These are phyloP conservation scores for Neoseiulus cucumeris DNA, from an alignment of 1,140 invertebrate genomes.

Conservation along the genomic window DNA sequence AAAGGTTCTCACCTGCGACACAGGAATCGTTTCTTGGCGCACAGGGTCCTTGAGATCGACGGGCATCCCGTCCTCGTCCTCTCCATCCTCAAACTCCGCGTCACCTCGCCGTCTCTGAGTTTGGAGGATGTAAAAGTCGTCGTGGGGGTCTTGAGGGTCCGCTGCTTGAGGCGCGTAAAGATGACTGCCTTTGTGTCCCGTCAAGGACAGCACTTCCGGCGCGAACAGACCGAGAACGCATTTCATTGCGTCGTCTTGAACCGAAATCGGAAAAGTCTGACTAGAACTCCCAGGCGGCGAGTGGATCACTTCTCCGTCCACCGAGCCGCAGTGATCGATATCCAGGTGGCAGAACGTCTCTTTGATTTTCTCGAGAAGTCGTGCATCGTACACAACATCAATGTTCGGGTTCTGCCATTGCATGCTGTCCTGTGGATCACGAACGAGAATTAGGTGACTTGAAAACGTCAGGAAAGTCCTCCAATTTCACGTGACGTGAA, in stretches of 20 bases:
- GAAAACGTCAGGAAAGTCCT: too few relatives aligned
- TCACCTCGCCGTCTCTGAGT: slow-evolving; percentile 19
- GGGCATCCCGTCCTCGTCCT: not conserved
- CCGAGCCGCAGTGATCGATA: slow-evolving; percentile 51
- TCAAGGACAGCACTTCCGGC: slow-evolving; percentile 66
- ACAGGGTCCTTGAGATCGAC: not conserved
- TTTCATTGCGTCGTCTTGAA: not conserved
- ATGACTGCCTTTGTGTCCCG: slow-evolving; percentile 39
- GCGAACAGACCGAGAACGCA: slow-evolving; percentile 50
- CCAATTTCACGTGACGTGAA: too few relatives aligned
- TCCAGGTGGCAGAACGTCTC: slow-evolving; percentile 77
- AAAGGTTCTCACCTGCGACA: not conserved
- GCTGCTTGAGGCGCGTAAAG: slow-evolving; percentile 50
- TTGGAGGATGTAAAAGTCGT: slow-evolving; percentile 56
- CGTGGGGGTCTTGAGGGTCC: slow-evolving; percentile 78
- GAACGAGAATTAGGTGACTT: too few relatives aligned
- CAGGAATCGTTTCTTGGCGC: slow-evolving; percentile 46
- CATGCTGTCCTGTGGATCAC: not conserved
- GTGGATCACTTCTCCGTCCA: not conserved
- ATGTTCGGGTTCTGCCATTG: slow-evolving; percentile 44
- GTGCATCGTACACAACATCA: slow-evolving; percentile 30
- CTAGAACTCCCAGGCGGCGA: not conserved
- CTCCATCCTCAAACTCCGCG: slow-evolving; percentile 13
- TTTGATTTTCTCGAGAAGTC: slow-evolving; percentile 58
- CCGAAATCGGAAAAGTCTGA: not conserved